Percentiles rank a stretch among this genome's conserved stretches.
Conservation (phyloP, 2,113 vertebrate species). For the Ictidomys tridecemlineatus region DNA sequence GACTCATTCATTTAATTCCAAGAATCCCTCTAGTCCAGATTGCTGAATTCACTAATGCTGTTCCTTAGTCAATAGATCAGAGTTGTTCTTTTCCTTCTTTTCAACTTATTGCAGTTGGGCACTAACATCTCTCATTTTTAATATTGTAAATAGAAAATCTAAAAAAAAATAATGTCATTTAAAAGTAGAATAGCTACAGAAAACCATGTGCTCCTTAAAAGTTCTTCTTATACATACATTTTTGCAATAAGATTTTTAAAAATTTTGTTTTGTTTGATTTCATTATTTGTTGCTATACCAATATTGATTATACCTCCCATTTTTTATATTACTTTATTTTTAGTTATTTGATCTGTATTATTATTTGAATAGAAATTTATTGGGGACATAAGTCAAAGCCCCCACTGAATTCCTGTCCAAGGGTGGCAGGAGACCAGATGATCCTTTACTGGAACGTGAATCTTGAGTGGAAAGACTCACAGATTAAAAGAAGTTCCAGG, state of each 20-base stretch:
- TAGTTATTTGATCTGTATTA: neutral
- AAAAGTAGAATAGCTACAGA: neutral
- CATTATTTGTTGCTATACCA: neutral
- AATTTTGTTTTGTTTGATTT: neutral
- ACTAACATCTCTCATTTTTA: slow-evolving; percentile 12
- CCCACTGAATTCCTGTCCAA: neutral
- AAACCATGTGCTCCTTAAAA: neutral
- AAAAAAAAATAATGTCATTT: slow-evolving; percentile 25
- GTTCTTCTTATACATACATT: neutral
- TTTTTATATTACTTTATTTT: neutral
- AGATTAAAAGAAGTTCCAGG: neutral
- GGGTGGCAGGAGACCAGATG: neutral
- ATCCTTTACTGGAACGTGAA: neutral
- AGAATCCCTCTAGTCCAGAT: neutral
- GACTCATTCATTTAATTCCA: slow-evolving; percentile 18
- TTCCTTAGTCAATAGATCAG: neutral
- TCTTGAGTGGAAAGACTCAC: neutral
- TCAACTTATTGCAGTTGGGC: slow-evolving; percentile 13
- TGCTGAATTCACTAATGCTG: slow-evolving; percentile 7
- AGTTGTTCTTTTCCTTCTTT: neutral
- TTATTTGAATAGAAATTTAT: neutral
- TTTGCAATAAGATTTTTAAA: neutral
- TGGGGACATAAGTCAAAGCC: neutral
- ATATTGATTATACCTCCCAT: neutral
- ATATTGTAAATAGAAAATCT: neutral